These are phyloP conservation scores for Cotesia glomerata DNA, from an alignment of 1,140 invertebrate species.

Conservation along the genomic window DNA sequence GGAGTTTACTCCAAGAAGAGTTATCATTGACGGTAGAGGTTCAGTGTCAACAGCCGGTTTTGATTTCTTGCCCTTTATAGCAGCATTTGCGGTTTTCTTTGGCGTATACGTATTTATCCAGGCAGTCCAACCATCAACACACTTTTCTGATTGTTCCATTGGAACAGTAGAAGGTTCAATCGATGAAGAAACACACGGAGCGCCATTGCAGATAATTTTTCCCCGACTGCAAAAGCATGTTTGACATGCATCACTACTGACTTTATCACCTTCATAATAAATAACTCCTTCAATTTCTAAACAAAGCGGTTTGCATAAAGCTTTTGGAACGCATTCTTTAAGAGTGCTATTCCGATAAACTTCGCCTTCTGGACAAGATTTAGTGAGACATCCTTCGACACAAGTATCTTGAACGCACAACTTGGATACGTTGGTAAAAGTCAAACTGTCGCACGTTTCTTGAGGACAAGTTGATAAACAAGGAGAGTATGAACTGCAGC, in stretches of 20 bases:
- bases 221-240: constrained; percentile 76
- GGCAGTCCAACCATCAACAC: constrained; percentile 73
- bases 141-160: constrained; percentile 58
- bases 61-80: constrained; percentile 2
- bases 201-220: constrained; percentile 72
- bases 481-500: constrained; percentile 78
- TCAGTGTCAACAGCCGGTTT: constrained; percentile 65
- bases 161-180: constrained; percentile 41
- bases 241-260: constrained; percentile 78
- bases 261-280: constrained; percentile 78
- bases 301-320: constrained; percentile 74
- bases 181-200: constrained; percentile 67
- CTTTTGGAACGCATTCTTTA: constrained; percentile 75
- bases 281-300: constrained; percentile 70
- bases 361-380: constrained; percentile 73
- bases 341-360: constrained; percentile 75
- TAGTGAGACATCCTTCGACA: constrained; percentile 78
- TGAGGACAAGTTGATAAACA: constrained; percentile 82
- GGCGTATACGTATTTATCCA: constrained; percentile 74
- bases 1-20: constrained; percentile 58
- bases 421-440: constrained; percentile 65
- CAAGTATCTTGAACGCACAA: constrained; percentile 77
- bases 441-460: constrained; percentile 82
- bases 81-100: constrained; percentile 55
- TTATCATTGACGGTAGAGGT: constrained; percentile 64